These are phyloP conservation scores for Trachurus trachurus DNA, from an alignment of 2,797 vertebrate species.

Conservation along the genomic window DNA sequence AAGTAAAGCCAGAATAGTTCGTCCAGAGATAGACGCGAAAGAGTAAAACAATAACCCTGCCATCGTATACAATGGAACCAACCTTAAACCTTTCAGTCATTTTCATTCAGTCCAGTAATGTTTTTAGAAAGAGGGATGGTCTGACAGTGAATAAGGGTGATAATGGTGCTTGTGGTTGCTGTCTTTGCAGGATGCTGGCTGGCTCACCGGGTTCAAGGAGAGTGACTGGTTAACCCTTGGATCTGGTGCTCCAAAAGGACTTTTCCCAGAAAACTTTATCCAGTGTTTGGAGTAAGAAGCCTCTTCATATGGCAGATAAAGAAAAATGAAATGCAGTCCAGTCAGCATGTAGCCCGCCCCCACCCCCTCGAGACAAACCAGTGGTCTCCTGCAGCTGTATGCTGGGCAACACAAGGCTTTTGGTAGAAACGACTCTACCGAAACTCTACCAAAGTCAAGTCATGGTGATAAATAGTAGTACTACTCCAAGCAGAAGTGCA, in stretches of 20 bases:
- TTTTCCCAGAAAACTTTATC: constrained; percentile 97
- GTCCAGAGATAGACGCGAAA: no score
- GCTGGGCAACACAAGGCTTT: constrained; percentile 65
- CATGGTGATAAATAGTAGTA: constrained; percentile 55
- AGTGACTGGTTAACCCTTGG: constrained; percentile 91
- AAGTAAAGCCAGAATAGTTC: no score
- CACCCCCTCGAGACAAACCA: constrained; percentile 17
- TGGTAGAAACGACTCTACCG: no score
- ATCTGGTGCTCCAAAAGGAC: constrained; percentile 89
- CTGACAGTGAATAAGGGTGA: not conserved
- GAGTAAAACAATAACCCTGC: no score
- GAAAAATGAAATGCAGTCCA: constrained; percentile 62
- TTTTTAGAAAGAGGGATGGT: not conserved
- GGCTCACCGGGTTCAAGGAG: constrained; percentile 95
- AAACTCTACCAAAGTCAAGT: constrained; percentile 4
- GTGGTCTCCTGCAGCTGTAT: constrained; percentile 63
- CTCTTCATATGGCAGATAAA: constrained; percentile 7
- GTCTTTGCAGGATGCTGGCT: constrained; percentile 92
- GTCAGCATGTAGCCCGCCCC: constrained; percentile 74
- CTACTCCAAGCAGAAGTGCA: constrained; percentile 66
- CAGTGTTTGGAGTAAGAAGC: constrained; percentile 86
- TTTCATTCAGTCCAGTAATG: not conserved
- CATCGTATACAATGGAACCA: no score
- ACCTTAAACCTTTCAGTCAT: no score
- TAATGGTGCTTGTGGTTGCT: not conserved